Base-by-base conservation (phyloP, 2,113 vertebrate genomes). In the Carollia perspicillata region DNA sequence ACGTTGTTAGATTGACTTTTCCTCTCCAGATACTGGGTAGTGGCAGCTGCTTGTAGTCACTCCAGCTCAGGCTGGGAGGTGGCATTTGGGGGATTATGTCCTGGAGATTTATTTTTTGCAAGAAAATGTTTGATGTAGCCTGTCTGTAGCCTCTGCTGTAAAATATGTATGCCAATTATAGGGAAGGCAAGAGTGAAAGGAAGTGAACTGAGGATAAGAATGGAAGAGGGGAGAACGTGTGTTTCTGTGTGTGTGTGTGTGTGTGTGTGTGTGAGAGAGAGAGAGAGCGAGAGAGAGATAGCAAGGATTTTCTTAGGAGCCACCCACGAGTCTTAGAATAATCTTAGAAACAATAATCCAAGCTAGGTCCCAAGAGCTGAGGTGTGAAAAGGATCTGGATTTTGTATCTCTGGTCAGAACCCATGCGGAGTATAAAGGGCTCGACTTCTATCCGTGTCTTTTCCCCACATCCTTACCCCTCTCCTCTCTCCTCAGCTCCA, bases 331-430 rank as follows among this genome's bases (percentile, higher is more conserved):
- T 63, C 3, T 87, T 68, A 68, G 16, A 92, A 17, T 10, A 37
- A 23, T 14, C 11, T n/a, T 23, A 18, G 14, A 80, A 68, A 68
- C 17, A 66, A 28, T 58, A 53, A 22, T 40, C 3, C 11, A 37
- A 87, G 49, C 40, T 49, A 33, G 4, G 11, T 83, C 23, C 5
- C 2, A 65, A 90, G 66, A 81, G 37, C 22, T 60, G 37, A 80
- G 16, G 22, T 51, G 1, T 35, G 37, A 93, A 37, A 87, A 83
- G 37, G 20, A n/a, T 17, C 37, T 90, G 17, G 0, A 6, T 40
- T 90, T 44, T 35, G 6, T 68, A 20, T 88, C 72, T 93, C 35
- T 66, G 42, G 28, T 88, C 35, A 88, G 53, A 96, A 85, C 40
- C 49, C 51, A 22, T 14, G 42, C 35, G 20, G 49, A 93, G 22